Evolutionary conservation across 1,140 invertebrate genomes (phyloP), one percentile per base, ranked within the genome.

Genomic region (Ridgeia piscesae): DNA sequence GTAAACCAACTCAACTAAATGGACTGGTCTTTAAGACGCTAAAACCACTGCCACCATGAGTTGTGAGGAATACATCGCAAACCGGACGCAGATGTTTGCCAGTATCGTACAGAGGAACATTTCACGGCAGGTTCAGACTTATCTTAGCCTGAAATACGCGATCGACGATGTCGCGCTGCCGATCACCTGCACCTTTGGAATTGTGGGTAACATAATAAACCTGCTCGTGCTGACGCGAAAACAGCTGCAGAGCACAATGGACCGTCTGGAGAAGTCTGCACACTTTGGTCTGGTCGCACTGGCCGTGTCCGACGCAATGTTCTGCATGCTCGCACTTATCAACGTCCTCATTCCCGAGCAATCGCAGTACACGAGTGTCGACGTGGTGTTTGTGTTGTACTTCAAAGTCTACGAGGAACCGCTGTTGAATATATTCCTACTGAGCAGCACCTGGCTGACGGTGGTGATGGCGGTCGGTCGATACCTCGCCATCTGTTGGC

Each of bases 401-500:
- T 95, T 95, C 93, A 91, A 94, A 17, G 93, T 94, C 89, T 95
- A 95, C 93, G 92, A 93, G 42, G 91, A 94, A 21, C 94, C 94
- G 17, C 92, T 96, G 27, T 95, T 95, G 91, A 96, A 95, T 92
- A 94, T 95, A 0, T 95, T 95, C 91, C 95, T 96, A 89, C 94
- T 96, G 92, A 94, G 94, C 42, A 95, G 95, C 92, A 96, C 95
- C 0, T 95, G 95, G 95, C 92, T 96, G 42, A 96, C 95, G 0
- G 95, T 95, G 21, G 95, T 95, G 42, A 95, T 96, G 95, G 95
- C 95, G 42, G 94, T 95, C 35, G 95, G 95, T 92, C 91, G 95
- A 21, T 96, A 95, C 94, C 93, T 96, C n/a, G 95, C 95, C 17
- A 95, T 95, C 91, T 96, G 95, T 92, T 94, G 94, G 92, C 95